Conservation (phyloP, 2,113 vertebrate species). For the Rhipidura dahli region DNA sequence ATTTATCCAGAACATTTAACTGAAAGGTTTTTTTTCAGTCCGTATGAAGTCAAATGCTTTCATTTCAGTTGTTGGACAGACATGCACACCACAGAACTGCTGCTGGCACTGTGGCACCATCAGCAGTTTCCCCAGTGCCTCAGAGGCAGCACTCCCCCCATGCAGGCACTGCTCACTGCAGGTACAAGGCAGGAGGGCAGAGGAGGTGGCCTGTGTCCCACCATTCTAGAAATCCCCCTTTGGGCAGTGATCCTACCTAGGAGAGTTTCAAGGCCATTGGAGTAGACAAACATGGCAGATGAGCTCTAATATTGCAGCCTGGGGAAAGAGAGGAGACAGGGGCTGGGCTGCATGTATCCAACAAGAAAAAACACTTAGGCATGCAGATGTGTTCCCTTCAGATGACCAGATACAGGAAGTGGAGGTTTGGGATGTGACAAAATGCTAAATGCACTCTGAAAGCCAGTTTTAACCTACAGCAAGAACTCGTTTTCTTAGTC, state of each 20-base stretch:
- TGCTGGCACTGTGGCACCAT: background rate
- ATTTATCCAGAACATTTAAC: background rate
- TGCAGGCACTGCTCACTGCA: background rate
- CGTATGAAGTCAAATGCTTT: accelerated
- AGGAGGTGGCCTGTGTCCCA: background rate
- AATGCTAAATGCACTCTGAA: background rate
- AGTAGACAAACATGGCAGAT: background rate
- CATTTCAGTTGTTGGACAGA: background rate
- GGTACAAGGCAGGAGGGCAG: accelerated
- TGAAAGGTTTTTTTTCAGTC: background rate
- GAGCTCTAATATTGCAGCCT: background rate
- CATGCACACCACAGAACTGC: accelerated
- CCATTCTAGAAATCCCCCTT: background rate
- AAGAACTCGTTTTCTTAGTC: background rate
- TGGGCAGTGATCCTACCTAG: background rate
- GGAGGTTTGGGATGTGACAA: background rate
- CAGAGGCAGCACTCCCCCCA: accelerated
- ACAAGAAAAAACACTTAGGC: background rate
- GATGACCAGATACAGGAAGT: background rate
- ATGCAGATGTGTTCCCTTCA: background rate
- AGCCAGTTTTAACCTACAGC: background rate
- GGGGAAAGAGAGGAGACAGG: background rate
- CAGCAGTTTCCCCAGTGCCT: background rate
- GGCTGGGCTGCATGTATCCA: background rate
- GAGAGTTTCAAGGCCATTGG: background rate